These are phyloP conservation scores for Pardalotus punctatus DNA, from an alignment of 2,113 vertebrate species.

Conservation along the genomic window DNA sequence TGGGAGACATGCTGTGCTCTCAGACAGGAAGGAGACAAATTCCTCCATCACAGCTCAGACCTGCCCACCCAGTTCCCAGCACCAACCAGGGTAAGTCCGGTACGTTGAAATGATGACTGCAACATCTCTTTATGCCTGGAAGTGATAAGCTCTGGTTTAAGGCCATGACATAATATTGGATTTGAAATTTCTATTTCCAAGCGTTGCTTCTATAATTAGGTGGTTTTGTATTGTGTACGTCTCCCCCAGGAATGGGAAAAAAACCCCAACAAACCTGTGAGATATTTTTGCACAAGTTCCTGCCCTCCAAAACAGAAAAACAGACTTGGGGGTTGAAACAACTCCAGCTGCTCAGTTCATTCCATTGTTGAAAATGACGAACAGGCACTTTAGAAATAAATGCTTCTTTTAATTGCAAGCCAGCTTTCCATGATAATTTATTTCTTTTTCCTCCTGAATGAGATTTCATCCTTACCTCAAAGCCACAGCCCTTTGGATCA, in stretches of 20 bases:
- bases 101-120: background rate
- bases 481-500: background rate
- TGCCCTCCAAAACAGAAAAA: conserved; percentile 18
- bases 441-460: background rate
- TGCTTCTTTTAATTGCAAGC: conserved; percentile 8
- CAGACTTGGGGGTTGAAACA: background rate
- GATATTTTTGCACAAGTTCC: background rate
- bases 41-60: background rate
- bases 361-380: background rate
- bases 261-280: background rate
- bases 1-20: background rate
- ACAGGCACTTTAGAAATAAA: background rate
- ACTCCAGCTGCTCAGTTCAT: background rate
- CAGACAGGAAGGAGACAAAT: background rate
- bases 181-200: background rate
- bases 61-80: background rate
- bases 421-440: background rate
- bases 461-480: background rate
- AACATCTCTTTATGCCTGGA: background rate
- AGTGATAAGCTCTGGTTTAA: background rate
- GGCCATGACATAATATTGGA: background rate
- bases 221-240: background rate
- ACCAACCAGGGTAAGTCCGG: background rate
- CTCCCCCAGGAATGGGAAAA: background rate
- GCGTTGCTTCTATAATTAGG: background rate